Conservation (phyloP, 64 coral and sea anemone species). For the Actinia tenebrosa region DNA sequence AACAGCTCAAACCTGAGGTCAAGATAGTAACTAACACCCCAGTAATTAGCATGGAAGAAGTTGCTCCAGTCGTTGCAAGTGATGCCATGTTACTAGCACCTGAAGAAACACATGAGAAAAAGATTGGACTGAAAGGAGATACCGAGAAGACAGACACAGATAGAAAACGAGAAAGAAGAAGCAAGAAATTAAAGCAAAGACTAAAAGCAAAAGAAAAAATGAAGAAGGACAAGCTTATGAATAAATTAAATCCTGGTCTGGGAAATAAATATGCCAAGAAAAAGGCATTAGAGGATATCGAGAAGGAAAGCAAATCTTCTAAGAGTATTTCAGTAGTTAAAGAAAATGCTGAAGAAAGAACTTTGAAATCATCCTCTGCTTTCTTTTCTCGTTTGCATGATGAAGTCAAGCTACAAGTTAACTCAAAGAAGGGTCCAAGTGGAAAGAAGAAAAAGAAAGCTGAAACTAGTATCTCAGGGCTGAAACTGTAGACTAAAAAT, state of each 20-base stretch:
- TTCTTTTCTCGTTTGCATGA: conserved; percentile 85
- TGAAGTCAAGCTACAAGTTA: conserved; percentile 79
- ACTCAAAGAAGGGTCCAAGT: conserved; percentile 43
- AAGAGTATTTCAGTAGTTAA: conserved; percentile 77
- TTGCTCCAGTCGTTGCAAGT: conserved; percentile 73
- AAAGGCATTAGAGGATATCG: conserved; percentile 58
- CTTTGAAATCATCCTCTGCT: conserved; percentile 63
- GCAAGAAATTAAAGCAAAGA: conserved; percentile 76
- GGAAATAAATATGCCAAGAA: conserved; percentile 87
- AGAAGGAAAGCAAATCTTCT: conserved; percentile 51
- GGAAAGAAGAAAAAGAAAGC: conserved; percentile 69
- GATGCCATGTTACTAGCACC: conserved; percentile 93
- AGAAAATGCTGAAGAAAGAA: conserved; percentile 31
- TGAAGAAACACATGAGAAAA: conserved; percentile 92
- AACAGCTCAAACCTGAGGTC: conserved; percentile 80
- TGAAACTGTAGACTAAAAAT: conserved; percentile 48
- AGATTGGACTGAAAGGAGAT: conserved; percentile 69
- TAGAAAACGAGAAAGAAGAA: conserved; percentile 71
- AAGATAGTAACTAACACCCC: conserved; percentile 80
- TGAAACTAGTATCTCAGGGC: conserved; percentile 32
- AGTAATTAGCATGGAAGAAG: conserved; percentile 81
- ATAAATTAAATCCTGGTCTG: conserved; percentile 81
- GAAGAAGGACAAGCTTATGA: conserved; percentile 64
- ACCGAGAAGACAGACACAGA: conserved; percentile 78
- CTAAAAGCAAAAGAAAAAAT: conserved; percentile 62